phyloP scores from a whole-genome alignment of 2,888 invertebrate genomes.

The Philereme vetulata region DNA sequence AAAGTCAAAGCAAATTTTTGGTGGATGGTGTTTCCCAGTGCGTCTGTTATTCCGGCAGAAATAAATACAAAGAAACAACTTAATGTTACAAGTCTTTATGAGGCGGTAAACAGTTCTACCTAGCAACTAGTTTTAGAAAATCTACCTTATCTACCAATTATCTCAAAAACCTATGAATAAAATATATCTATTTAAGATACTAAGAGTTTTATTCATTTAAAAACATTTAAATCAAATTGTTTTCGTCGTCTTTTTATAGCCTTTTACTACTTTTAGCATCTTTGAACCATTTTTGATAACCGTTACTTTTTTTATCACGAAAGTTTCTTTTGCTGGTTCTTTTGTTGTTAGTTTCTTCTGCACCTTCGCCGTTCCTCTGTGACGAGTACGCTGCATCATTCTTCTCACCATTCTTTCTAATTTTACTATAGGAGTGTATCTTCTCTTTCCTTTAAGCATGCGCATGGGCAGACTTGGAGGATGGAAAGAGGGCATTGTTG shows the following conservation, averaged over 20 bases:
- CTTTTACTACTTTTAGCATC: slow-evolving; percentile 51
- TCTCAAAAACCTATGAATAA: too few relatives aligned
- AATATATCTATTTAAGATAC: not conserved
- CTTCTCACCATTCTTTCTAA: not conserved
- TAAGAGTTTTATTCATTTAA: slow-evolving; percentile 38
- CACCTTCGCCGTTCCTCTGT: not conserved
- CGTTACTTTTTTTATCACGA: slow-evolving; percentile 44
- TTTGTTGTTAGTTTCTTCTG: slow-evolving; percentile 13
- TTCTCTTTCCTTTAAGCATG: slow-evolving; percentile 46
- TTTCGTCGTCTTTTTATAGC: slow-evolving; percentile 22
- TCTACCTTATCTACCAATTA: too few relatives aligned
- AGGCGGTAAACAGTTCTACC: too few relatives aligned
- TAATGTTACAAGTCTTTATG: too few relatives aligned
- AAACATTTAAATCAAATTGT: slow-evolving; percentile 45
- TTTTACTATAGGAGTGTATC: slow-evolving; percentile 44
- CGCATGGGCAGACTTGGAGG: slow-evolving; percentile 34
- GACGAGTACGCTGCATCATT: slow-evolving; percentile 1
- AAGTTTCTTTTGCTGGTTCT: slow-evolving; percentile 29
- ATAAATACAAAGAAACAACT: too few relatives aligned
- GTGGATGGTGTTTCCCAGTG: too few relatives aligned
- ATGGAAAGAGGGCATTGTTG: not conserved
- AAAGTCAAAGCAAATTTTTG: too few relatives aligned
- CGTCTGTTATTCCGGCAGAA: too few relatives aligned
- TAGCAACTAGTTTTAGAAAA: too few relatives aligned
- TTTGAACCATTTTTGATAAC: slow-evolving; percentile 50